Conservation (phyloP, 2,113 vertebrate genomes). For the Alaudala cheleensis region DNA sequence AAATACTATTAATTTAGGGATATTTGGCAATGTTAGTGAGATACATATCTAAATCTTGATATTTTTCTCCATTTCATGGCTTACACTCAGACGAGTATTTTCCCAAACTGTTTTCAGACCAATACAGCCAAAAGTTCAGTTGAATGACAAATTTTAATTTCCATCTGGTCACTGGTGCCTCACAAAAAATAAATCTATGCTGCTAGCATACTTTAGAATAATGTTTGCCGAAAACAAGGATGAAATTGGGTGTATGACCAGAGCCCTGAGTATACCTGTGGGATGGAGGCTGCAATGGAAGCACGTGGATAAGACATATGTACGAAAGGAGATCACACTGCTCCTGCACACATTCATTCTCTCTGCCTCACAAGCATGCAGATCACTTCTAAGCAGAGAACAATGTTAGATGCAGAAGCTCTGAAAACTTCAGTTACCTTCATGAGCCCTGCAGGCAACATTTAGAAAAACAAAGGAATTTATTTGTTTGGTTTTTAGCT, state of each 20-base stretch:
- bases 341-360: background rate
- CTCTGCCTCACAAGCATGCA: background rate
- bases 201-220: background rate
- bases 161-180: background rate
- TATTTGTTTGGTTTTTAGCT: background rate
- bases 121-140: background rate
- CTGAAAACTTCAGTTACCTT: background rate
- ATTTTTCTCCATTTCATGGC: background rate
- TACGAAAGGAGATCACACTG: background rate
- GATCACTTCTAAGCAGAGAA: background rate
- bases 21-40: background rate
- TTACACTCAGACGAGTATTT: background rate
- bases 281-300: background rate
- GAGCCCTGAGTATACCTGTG: background rate
- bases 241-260: background rate
- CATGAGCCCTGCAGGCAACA: background rate
- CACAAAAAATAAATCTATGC: background rate
- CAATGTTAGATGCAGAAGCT: background rate
- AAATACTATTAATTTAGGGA: background rate
- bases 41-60: background rate
- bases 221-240: background rate
- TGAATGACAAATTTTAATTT: background rate
- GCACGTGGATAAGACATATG: accelerated
- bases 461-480: background rate
- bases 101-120: background rate